Percentiles rank a stretch among this genome's conserved stretches.
phyloP scores from a whole-genome alignment of 2,113 vertebrate species.

The Pygathrix nemaeus region DNA sequence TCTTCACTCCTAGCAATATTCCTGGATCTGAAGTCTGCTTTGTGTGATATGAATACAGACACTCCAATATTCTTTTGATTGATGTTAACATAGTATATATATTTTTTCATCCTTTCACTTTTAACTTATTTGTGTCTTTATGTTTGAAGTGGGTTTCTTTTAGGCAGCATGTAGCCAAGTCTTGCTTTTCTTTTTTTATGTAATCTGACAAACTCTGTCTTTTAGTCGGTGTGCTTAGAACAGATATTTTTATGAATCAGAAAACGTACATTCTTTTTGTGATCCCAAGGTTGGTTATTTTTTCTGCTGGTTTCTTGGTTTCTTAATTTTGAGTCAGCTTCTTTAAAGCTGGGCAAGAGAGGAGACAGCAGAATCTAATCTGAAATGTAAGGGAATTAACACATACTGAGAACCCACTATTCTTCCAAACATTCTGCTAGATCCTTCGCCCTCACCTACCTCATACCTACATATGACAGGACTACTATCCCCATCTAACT shows the following conservation, averaged over 20 bases:
- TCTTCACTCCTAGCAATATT: background rate
- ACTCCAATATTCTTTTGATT: background rate
- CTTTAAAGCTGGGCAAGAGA: background rate
- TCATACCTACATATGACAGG: background rate
- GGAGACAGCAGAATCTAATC: background rate
- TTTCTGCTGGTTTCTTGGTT: background rate
- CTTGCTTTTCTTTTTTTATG: background rate
- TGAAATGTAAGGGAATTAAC: background rate
- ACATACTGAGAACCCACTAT: background rate
- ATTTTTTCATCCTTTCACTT: background rate
- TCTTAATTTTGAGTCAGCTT: conserved; percentile 4
- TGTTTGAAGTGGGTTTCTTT: background rate
- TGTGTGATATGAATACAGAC: background rate
- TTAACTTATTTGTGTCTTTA: background rate
- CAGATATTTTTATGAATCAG: background rate
- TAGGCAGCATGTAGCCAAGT: background rate
- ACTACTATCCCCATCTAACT: background rate
- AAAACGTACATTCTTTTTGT: background rate
- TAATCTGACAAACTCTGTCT: background rate
- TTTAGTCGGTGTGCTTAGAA: conserved; percentile 14
- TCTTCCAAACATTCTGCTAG: background rate
- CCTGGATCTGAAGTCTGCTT: background rate
- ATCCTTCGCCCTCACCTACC: background rate
- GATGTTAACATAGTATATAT: background rate
- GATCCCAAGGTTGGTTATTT: background rate